Conservation (phyloP, 2,113 vertebrate species). For the Rhipidura dahli region DNA sequence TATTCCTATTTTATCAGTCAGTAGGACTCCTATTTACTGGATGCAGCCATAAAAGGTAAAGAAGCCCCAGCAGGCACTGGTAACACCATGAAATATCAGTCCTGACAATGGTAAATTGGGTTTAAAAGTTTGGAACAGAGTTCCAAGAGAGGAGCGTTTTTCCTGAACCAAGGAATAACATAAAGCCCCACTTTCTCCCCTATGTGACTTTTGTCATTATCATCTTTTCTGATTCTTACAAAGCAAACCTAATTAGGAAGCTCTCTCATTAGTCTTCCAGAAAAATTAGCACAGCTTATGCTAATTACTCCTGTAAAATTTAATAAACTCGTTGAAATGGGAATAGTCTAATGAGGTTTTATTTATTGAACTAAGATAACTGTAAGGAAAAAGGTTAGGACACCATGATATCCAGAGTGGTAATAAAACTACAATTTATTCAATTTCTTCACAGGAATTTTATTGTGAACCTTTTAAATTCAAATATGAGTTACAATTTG, state of each 20-base stretch:
- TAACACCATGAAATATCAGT: neutral
- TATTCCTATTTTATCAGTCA: slow-evolving; percentile 8
- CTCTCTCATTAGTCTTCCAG: slow-evolving; percentile 98
- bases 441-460: slow-evolving; percentile 79
- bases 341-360: slow-evolving; percentile 98
- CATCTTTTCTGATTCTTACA: slow-evolving; percentile 87
- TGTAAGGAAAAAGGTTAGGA: slow-evolving; percentile 88
- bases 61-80: slow-evolving; percentile 5
- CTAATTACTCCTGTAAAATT: slow-evolving; percentile 99
- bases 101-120: neutral
- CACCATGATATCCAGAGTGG: slow-evolving; percentile 74
- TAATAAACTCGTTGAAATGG: slow-evolving; percentile 99
- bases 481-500: slow-evolving; percentile 77
- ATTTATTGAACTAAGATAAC: slow-evolving; percentile 99
- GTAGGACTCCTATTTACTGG: neutral
- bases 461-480: slow-evolving; percentile 83
- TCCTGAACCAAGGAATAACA: slow-evolving; percentile 62
- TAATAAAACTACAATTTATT: slow-evolving; percentile 84
- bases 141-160: slow-evolving; percentile 5
- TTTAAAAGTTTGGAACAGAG: slow-evolving; percentile 39
- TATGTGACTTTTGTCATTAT: slow-evolving; percentile 80
- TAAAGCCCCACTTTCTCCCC: slow-evolving; percentile 71
- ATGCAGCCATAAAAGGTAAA: slow-evolving; percentile 46
- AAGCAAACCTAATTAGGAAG: slow-evolving; percentile 98
- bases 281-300: slow-evolving; percentile 98